Base-by-base conservation (phyloP, 1,140 invertebrate species). In the Hyphantria cunea region DNA sequence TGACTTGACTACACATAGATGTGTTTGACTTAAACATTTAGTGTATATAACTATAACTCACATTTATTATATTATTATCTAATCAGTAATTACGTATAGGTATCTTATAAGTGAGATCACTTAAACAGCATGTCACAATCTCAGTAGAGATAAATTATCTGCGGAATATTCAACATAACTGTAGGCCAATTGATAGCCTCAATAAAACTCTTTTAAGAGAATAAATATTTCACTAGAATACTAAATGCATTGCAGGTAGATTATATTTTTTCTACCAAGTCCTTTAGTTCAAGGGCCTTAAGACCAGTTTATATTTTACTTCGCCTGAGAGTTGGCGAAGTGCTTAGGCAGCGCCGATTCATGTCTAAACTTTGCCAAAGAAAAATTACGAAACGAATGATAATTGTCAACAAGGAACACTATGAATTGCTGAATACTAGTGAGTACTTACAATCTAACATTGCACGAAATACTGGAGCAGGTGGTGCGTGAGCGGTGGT, bases 401-500 rank as follows among this genome's bases (percentile, higher is more conserved):
- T 13, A 31, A 14, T 39, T 31, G 17, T 25, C 17, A 25, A 17
- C 45, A 37, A 58, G 39, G 15, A 48, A 49, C 33, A 49, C 41
- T 33, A 39, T 56, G 32, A 37, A 51, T 42, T 44, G 5, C 8
- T 34, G 17, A 45, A 59, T 54, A 68, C 44, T 55, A 71, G 62
- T 65, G 49, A 68, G 78, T 90, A 90, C 88, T 90, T 90, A 90
- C 88, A 89, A 88, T 83, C 88, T 90, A 90, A 72, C 81, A 90
- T 90, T 90, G 88, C 88, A 90, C 88, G 79, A 71, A 48, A 84
- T 65, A 60, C 81, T 72, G 69, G 76, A 73, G 71, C 74, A 84
- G 65, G 66, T 72, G 8, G 68, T 47, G 49, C 74, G 63, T 25
- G 75, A 55, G 45, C 50, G 68, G 12, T 70, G 64, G 68, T 82